Base-by-base conservation (phyloP, 2,797 vertebrate genomes). In the Rhynchotus rufescens region DNA sequence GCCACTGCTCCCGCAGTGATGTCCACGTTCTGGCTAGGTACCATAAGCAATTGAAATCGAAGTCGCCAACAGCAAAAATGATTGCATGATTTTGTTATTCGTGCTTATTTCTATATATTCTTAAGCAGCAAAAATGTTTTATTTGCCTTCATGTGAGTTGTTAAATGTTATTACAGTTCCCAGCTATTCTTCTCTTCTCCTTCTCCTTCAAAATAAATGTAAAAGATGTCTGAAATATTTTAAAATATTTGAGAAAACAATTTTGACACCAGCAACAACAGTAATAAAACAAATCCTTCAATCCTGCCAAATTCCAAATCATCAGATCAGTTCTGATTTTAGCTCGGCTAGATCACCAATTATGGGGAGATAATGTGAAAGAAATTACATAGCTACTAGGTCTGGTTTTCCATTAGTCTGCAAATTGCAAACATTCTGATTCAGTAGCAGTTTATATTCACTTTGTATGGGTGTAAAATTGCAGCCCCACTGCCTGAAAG, bases 401-500 rank as follows among this genome's bases (percentile, higher is more conserved):
- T 21, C 74, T 79, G 38, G 52, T 90, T 93, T 96, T 94, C 79
- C 77, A 90, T 92, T 92, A 94, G 79, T 45, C 64, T 85, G 84
- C 44, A 92, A 91, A 92, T 34, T 89, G 64, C 82, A 94, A 94
- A 83, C 79, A 77, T 79, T 94, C 93, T 81, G 80, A 92, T 85
- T 92, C 89, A 76, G 86, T 38, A 85, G 60, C 36, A 42, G 90
- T 92, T 95, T 95, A 60, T 84, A 74, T 88, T 91, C 91, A 79
- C 61, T 94, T 93, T 73, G 52, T 67, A 75, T 30, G 32, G 77
- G 28, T 94, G 86, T 76, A 92, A 93, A 92, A 80, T 75, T 61
- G 36, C 52, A 81, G 28, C 80, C 36, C 49, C 1, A 4, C 77
- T 87, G 86, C 52, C 81, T 80, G 79, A 64, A 85, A 73, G 59